Evolutionary conservation across 2,888 invertebrate species (phyloP).

Genomic region (Drosophila atripex): DNA sequence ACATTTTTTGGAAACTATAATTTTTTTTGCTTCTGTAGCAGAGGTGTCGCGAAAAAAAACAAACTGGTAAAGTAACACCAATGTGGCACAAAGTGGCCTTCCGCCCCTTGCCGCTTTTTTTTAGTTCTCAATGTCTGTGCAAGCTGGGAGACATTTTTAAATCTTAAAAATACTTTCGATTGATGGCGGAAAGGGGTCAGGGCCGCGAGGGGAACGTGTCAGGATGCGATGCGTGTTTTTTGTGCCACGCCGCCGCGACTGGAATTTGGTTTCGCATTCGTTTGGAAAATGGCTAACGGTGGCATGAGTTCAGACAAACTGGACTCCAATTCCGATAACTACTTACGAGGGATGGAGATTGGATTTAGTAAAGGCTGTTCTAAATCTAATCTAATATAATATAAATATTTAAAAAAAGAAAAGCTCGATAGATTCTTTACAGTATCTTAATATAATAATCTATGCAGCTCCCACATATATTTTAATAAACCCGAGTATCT

Average conservation of each 20-base stretch:
- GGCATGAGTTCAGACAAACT: slow-evolving; percentile 19
- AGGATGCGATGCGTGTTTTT: slow-evolving; percentile 73
- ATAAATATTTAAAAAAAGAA: too few relatives aligned
- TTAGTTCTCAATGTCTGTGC: slow-evolving; percentile 43
- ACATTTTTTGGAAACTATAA: background rate
- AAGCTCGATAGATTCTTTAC: background rate
- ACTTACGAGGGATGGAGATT: slow-evolving; percentile 6
- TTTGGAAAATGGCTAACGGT: slow-evolving; percentile 69
- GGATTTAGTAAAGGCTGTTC: background rate
- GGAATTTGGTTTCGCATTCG: slow-evolving; percentile 78
- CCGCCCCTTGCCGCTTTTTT: slow-evolving; percentile 7
- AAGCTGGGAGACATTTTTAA: slow-evolving; percentile 58
- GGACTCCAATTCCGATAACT: slow-evolving; percentile 13
- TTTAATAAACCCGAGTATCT: background rate
- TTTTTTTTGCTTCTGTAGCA: slow-evolving; percentile 2
- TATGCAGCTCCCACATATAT: background rate
- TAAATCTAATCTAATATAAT: too few relatives aligned
- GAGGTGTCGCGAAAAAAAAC: slow-evolving; percentile 9
- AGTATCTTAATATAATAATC: too few relatives aligned
- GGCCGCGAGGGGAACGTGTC: slow-evolving; percentile 37
- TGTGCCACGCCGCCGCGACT: slow-evolving; percentile 53
- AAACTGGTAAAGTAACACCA: slow-evolving; percentile 52
- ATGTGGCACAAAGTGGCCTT: slow-evolving; percentile 58
- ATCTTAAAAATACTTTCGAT: slow-evolving; percentile 63
- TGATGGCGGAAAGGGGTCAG: slow-evolving; percentile 5